Evolutionary conservation across 1,140 invertebrate species (phyloP), one percentile per base, ranked within the genome.

Genomic region (Pteromalus puparum): DNA sequence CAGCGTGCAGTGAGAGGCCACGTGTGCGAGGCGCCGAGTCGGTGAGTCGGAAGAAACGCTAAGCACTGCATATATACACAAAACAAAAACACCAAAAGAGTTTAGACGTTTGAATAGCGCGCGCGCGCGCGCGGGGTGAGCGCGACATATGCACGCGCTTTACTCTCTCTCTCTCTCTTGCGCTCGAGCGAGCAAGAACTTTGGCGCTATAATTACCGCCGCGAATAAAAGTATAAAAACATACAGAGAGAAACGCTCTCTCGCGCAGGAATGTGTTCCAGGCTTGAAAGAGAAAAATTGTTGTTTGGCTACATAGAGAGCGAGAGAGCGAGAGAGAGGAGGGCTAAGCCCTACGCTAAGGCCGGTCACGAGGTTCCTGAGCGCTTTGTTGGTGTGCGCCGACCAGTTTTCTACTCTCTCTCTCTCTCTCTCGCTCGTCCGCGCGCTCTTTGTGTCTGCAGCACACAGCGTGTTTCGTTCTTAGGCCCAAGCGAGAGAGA

Each of bases 121-220:
- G 34, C 72, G 26, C 72, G 34, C 72, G 26, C 26, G 68, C 24
- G 68, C 68, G 68, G 67, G 15, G n/a, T 7, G 24, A 67, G 9
- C 42, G 38, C 80, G 30, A 61, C 28, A 76, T 65, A 28, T 53
- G 76, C 24, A 28, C 30, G 28, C 67, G 67, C 24, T 9, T 2
- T 21, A 61, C n/a, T n/a, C n/a, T n/a, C n/a, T n/a, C n/a, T n/a
- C n/a, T n/a, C n/a, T n/a, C n/a, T 12, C 61, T 85, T 72, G 26
- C 61, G 78, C 78, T 48, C 74, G 18, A 61, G 18, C 46, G 78
- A 81, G 61, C 78, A 74, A 42, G 53, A 61, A 72, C 53, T 89
- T 89, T 91, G 90, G 90, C 87, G 89, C 89, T 91, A 89, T 91
- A 90, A 92, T 91, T 90, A 90, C 26, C 53, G 53, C 53, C 18